Conservation (phyloP, 2,797 vertebrate genomes). For the Gymnocypris eckloni region DNA sequence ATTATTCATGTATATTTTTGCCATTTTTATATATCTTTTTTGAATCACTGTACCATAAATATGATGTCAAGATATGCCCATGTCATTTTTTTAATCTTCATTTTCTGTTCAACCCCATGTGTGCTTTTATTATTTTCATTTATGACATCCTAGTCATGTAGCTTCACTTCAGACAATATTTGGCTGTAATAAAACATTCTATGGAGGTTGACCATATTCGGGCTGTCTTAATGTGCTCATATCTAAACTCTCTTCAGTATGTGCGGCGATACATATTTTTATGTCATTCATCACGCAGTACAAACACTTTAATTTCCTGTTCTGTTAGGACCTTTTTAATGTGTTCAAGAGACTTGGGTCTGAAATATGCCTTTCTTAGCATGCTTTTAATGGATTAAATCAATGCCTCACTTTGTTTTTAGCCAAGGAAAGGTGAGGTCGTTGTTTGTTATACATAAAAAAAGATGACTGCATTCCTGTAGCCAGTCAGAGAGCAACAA, state of each 20-base stretch:
- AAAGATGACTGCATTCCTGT: neutral
- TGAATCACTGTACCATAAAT: constrained; percentile 28
- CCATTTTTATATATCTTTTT: constrained; percentile 22
- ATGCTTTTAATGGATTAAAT: constrained; percentile 4
- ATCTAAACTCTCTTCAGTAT: neutral
- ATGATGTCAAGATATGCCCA: constrained; percentile 23
- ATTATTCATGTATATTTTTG: constrained; percentile 7
- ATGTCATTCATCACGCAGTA: neutral
- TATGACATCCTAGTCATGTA: constrained; percentile 29
- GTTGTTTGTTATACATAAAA: neutral
- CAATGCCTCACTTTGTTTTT: neutral
- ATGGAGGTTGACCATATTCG: constrained; percentile 60
- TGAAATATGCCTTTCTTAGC: neutral
- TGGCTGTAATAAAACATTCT: constrained; percentile 52
- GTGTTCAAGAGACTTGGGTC: neutral
- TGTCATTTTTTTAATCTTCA: constrained; percentile 18
- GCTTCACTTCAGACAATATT: constrained; percentile 23
- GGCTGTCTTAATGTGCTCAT: constrained; percentile 30
- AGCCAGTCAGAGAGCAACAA: neutral
- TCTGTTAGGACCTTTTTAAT: constrained; percentile 6
- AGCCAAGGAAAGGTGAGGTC: neutral
- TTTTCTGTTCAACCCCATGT: constrained; percentile 4
- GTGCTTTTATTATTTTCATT: constrained; percentile 29
- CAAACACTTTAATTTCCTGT: constrained; percentile 11
- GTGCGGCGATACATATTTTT: constrained; percentile 13